Base-by-base conservation (phyloP, 2,888 invertebrate species). In the Lochmaea capreae region DNA sequence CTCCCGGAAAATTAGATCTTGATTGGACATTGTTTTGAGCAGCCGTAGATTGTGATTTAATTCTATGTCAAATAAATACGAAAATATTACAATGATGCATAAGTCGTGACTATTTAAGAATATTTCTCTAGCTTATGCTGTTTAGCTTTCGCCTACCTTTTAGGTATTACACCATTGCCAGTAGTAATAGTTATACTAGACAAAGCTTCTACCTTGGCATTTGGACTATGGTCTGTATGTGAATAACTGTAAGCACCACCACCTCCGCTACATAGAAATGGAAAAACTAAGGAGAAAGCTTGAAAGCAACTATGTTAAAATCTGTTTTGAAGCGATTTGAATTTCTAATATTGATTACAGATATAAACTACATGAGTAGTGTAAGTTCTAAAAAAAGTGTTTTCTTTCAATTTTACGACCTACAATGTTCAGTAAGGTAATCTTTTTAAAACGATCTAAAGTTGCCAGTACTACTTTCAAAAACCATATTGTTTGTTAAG, bases 171-270 rank as follows among this genome's bases (percentile, higher is more conserved):
- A 16, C 9, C 9, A 16, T 18, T 54, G 16, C 18, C 68, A 10
- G 6, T 43, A 46, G 76, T 73, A 75, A 79, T 81, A 61, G 78
- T 80, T 63, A 84, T 77, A 69, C 83, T 84, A 77, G 84, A 82
- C 71, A 79, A 75, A 63, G 85, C 84, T 74, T 80, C 69, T 57
- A 80, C 82, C 43, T 74, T 79, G 67, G 80, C 77, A 71, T 79
- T 79, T 78, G 79, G 74, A 72, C 79, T 77, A 78, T 81, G 78
- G 63, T 81, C 78, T 71, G 83, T 77, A 70, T 79, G 76, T 77
- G 84, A 79, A 79, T 83, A 83, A 77, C 83, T 79, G 77, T 79
- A 76, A 69, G 76, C 68, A 73, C 74, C 74, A 72, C 78, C 79
- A 81, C 83, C 33, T 33, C 33, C 83, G 73, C 79, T 81, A 77